phyloP scores from a whole-genome alignment of 2,888 invertebrate genomes.

The Limnephilus marmoratus region DNA sequence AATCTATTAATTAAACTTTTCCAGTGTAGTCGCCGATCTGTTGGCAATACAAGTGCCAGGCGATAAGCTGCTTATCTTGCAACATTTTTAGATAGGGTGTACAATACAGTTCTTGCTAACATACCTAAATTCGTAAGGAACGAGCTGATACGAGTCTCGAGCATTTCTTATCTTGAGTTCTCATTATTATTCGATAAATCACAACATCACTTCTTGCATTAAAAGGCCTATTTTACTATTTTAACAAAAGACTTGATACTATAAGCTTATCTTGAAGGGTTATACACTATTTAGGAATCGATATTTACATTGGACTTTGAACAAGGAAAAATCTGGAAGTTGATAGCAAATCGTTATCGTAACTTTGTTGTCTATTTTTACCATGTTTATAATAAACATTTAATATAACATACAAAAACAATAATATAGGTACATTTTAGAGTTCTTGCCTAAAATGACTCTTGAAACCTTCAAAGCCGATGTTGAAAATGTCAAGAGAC shows the following conservation, averaged over 20 bases:
- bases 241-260: neutral
- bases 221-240: neutral
- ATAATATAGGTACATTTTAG: too few relatives aligned
- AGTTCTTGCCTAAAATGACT: too few relatives aligned
- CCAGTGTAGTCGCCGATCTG: slow-evolving; percentile 17
- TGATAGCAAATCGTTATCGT: too few relatives aligned
- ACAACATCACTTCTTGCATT: slow-evolving; percentile 18
- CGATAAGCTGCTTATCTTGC: slow-evolving; percentile 40
- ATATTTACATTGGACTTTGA: too few relatives aligned
- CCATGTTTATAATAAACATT: too few relatives aligned
- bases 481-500: too few relatives aligned
- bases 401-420: too few relatives aligned
- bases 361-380: too few relatives aligned
- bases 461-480: too few relatives aligned
- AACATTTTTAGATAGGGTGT: slow-evolving; percentile 39
- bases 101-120: neutral
- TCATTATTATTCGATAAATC: slow-evolving; percentile 42
- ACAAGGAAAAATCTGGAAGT: too few relatives aligned
- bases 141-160: slow-evolving; percentile 7
- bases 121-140: slow-evolving; percentile 19
- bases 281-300: neutral
- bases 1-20: slow-evolving; percentile 29
- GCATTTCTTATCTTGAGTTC: slow-evolving; percentile 30
- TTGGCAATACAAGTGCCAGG: slow-evolving; percentile 33
- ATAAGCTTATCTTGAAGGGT: neutral